These are phyloP conservation scores for Trididemnum clinides DNA, from an alignment of 23 tunicate genomes.

Conservation along the genomic window DNA sequence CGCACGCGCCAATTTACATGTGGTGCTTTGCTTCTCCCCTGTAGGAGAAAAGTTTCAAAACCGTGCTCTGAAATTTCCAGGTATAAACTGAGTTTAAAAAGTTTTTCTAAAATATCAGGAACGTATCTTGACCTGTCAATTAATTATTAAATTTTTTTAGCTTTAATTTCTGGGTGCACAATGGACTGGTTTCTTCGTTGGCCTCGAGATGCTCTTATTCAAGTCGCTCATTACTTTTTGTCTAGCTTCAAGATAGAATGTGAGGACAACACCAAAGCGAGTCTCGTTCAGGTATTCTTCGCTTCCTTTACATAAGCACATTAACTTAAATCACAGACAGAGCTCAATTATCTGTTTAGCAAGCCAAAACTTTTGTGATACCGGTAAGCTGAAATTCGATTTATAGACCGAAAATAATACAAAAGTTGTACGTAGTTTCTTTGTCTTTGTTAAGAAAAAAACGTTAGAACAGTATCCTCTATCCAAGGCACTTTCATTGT, in stretches of 20 bases:
- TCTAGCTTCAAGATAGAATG: slow-evolving; percentile 84
- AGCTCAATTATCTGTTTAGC: too few species aligned
- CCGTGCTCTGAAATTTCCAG: slow-evolving; percentile 96
- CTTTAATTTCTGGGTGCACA: slow-evolving; percentile 99
- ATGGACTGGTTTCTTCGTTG: slow-evolving; percentile 99
- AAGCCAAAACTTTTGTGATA: too few species aligned
- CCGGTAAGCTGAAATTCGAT: too few species aligned
- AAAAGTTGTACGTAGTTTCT: too few species aligned
- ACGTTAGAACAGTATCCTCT: too few species aligned
- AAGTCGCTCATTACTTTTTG: slow-evolving; percentile 92
- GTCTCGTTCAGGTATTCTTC: slow-evolving; percentile 94
- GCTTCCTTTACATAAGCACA: too few species aligned
- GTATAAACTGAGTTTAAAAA: slow-evolving; percentile 15
- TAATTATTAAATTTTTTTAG: slow-evolving; percentile 48
- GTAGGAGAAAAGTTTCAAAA: slow-evolving; percentile 97
- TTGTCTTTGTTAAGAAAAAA: too few species aligned
- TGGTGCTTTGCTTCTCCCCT: slow-evolving; percentile 97
- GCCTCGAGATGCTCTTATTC: slow-evolving; percentile 96
- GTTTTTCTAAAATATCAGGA: neutral
- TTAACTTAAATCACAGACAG: too few species aligned
- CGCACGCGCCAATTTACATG: slow-evolving; percentile 91
- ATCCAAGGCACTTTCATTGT: too few species aligned
- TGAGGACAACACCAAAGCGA: slow-evolving; percentile 73
- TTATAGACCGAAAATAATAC: too few species aligned
- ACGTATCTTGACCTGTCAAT: neutral